A percentile compares a stretch with the other conserved stretches of the same genome.
phyloP scores from a whole-genome alignment of 1,140 invertebrate genomes.

The Brachionus asplanchnoidis region DNA sequence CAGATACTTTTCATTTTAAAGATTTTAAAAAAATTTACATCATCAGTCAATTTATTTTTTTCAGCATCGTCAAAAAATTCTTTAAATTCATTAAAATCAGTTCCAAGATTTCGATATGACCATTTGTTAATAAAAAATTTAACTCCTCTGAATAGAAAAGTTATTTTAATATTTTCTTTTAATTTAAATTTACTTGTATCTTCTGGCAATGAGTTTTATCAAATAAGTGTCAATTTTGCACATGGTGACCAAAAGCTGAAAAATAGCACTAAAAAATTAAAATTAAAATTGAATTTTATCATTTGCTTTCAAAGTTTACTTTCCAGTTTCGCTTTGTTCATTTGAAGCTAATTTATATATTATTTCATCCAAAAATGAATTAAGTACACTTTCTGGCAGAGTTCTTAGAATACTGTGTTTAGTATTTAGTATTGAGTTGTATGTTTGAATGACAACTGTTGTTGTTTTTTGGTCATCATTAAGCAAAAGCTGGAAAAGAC shows the following conservation, averaged over 20 bases:
- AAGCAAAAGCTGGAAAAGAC: constrained; percentile 17
- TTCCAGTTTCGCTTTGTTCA: neutral
- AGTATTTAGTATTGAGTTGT: neutral
- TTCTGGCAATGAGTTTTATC: neutral
- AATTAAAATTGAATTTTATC: neutral
- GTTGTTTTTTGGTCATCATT: constrained; percentile 34
- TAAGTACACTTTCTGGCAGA: neutral
- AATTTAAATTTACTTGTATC: neutral
- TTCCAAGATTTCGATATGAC: neutral
- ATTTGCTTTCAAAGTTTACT: neutral
- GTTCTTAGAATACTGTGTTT: neutral
- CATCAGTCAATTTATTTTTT: constrained; percentile 1
- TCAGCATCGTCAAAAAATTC: neutral
- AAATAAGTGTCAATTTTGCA: constrained; percentile 1
- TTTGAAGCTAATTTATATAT: constrained; percentile 11
- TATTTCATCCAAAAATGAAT: constrained; percentile 29
- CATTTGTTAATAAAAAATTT: constrained; percentile 19
- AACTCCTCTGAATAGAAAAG: neutral
- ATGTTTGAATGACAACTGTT: constrained; percentile 6
- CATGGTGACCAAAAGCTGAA: neutral
- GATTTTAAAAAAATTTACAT: neutral
- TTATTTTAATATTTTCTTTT: neutral
- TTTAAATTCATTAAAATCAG: neutral
- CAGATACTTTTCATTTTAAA: neutral
- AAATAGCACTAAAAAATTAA: neutral